Evolutionary conservation across 2,113 vertebrate species (phyloP), one percentile per base, ranked within the genome.

Genomic region (Cololabis saira): DNA sequence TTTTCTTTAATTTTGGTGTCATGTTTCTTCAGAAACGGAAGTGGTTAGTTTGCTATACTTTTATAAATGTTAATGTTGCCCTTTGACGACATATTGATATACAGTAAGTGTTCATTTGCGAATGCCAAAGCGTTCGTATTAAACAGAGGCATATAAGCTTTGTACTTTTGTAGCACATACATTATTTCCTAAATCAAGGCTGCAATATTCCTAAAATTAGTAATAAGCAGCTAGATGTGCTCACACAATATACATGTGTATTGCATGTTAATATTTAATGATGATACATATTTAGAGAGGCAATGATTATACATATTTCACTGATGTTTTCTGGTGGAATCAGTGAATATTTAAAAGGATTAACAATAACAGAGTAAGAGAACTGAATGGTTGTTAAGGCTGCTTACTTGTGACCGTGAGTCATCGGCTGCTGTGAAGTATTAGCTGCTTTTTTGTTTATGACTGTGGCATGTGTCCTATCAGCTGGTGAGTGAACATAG

Each of bases 371-470:
- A 40, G 43, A 45, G 42, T 18, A 54, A 44, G 24, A 67, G 13
- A 1, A 43, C 19, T 67, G 33, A 62, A 61, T n/a, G 52, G 61
- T 55, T 65, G 80, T 84, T 76, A 74, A 79, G 80, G 50, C 37
- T 70, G 66, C 50, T 62, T 69, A 49, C 60, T 56, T 80, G 61
- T 82, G 82, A 85, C 51, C 54, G 43, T 88, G 80, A 87, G 81
- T 91, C 87, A 87, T 85, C 74, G 21, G 50, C 43, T 67, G 11
- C 40, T 67, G 51, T 54, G 56, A 62, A 66, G 56, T 27, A 45
- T 43, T 57, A 51, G 57, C 59, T 70, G 45, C 61, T 48, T 63
- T 52, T 43, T 77, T 73, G 54, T 18, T 85, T 64, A 56, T 40
- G 60, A 13, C 51, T 58, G 24, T 33, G 58, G 67, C 10, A 11